These are phyloP conservation scores for Scaptodrosophila lebanonensis DNA, from an alignment of 1,140 invertebrate species.

Conservation along the genomic window DNA sequence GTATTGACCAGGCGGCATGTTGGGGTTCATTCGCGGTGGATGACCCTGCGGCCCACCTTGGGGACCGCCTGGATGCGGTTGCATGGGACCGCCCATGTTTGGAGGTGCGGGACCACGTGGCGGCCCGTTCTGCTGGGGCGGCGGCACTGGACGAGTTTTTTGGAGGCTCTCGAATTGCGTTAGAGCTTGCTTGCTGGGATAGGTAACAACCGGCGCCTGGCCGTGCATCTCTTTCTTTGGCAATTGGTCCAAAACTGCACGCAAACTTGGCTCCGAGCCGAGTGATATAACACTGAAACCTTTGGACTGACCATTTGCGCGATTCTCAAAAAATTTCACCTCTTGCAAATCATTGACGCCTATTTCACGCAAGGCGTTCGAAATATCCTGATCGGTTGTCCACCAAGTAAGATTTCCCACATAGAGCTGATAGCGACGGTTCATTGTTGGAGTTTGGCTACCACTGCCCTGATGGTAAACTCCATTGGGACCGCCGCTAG, in stretches of 20 bases:
- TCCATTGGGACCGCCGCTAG: constrained; percentile 79
- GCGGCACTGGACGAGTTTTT: constrained; percentile 89
- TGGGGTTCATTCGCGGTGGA: constrained; percentile 81
- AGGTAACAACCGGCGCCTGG: constrained; percentile 94
- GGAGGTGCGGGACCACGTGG: constrained; percentile 77
- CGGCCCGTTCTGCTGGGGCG: constrained; percentile 80
- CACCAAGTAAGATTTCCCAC: constrained; percentile 98
- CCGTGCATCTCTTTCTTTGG: constrained; percentile 97
- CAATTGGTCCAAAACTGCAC: constrained; percentile 93
- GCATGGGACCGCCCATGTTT: constrained; percentile 66
- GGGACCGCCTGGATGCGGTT: constrained; percentile 77
- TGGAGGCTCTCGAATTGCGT: constrained; percentile 93
- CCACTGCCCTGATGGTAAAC: constrained; percentile 83
- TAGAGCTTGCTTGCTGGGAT: constrained; percentile 92
- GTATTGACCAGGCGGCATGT: constrained; percentile 68
- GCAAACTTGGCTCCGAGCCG: constrained; percentile 93
- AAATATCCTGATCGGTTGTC: constrained; percentile 98
- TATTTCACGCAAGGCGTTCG: constrained; percentile 89
- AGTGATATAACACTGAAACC: constrained; percentile 96
- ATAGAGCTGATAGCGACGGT: constrained; percentile 92
- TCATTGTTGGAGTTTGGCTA: constrained; percentile 84
- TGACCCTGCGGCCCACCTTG: constrained; percentile 78
- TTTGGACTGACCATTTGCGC: constrained; percentile 99
- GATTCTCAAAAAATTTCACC: constrained; percentile 99
- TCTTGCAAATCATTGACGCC: constrained; percentile 97